Evolutionary conservation across 2,797 vertebrate species (phyloP), one percentile per base, ranked within the genome.

Genomic region (Danio jaintianensis): DNA sequence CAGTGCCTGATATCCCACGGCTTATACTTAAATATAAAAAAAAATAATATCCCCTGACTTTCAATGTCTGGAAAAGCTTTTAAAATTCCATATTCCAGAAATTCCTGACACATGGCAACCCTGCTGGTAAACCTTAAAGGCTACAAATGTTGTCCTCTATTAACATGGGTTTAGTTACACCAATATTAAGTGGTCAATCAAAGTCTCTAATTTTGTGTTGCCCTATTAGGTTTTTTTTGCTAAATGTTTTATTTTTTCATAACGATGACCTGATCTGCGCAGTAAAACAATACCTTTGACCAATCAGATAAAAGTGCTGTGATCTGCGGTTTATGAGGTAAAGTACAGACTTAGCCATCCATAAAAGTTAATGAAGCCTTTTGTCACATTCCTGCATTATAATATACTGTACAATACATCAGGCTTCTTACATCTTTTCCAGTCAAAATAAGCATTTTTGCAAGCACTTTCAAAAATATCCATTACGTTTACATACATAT

Each of bases 221-320:
- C n/a, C 29, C 29, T 22, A 5, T 7, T 58, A 11, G n/a, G n/a
- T 10, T 45, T 7, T 16, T 68, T 67, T 48, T 29, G 5, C 13
- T 50, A 10, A 36, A 68, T 0, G 4, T n/a, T 68, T 36, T 29
- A 7, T 11, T 47, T 38, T 68, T 50, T n/a, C 15, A 1, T 29
- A 29, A 52, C 6, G 38, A 12, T 4, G 3, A 45, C 12, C 1
- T 47, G 4, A 61, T 36, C 6, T 36, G 6, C 61, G 43, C 2
- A 0, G 2, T 61, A 48, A 74, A 61, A 71, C 6, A 18, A 53
- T 58, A 62, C 45, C 72, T 75, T 75, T 75, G 72, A 50, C 45
- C 59, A 50, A 18, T 8, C 45, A 50, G 45, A 40, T 61, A 38
- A 74, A 48, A 74, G 29, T 0, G 0, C 29, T n/a, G n/a, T 15